Base-by-base conservation (phyloP, 2,113 vertebrate species). In the Gadus chalcogrammus region DNA sequence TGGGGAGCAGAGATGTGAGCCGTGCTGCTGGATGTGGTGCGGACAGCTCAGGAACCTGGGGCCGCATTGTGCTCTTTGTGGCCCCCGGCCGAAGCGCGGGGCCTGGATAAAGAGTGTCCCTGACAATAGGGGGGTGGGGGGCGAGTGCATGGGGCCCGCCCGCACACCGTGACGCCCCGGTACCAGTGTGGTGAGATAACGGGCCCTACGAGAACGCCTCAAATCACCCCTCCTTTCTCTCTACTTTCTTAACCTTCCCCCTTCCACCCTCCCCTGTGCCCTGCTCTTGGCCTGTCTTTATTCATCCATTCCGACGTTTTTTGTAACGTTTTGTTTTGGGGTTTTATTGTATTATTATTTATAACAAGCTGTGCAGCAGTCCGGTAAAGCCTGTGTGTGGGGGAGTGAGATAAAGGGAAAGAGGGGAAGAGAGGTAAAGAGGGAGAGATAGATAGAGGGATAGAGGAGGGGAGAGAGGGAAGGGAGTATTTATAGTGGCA, bases 101-200 rank as follows among this genome's bases (percentile, higher is more conserved):
- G 20, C 64, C 79, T 84, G 81, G 79, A 86, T 88, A 85, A 88
- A 89, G 76, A 75, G 80, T 84, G 80, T 83, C 78, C 87, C 83
- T 82, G 73, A 79, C 6, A 17, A 3, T 16, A 17, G 55, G 64
- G 68, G 80, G 84, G 82, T 72, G 48, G 42, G 82, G 9, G 38
- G 38, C 38, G 38, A 5, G 38, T 42, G 42, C 0, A 48, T 48
- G 42, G 86, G 87, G 79, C 72, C 55, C 76, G 77, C 74, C 85
- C 83, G 77, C 67, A 82, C 48, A 77, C 82, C 81, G 76, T 88
- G 85, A 90, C 83, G 82, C 85, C 82, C 79, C 69, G 74, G 77
- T 76, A 72, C 84, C 66, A 75, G 71, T 85, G 87, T 86, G 85
- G 88, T 87, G 82, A 90, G 88, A 90, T 90, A 90, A 90, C 83